Evolutionary conservation across 2,797 vertebrate species (phyloP), one percentile per base, ranked within the genome.

Genomic region (Urophycis tenuis): DNA sequence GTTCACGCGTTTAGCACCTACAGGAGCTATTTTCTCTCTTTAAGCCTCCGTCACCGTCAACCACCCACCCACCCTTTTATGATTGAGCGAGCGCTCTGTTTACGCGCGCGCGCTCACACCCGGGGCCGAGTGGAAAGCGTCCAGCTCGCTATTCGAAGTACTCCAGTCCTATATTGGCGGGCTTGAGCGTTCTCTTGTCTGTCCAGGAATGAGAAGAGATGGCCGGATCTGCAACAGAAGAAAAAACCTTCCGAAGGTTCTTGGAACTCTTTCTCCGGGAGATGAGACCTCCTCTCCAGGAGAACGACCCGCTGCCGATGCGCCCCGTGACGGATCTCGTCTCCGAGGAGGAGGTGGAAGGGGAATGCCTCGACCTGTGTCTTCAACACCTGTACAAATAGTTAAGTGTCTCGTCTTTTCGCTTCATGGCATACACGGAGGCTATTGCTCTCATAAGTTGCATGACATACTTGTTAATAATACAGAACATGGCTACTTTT

Each of bases 211-310:
- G 95, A 94, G 94, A 93, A 94, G 93, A 89, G 92, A 96, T 96
- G 95, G 94, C 95, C 85, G 92, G 94, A 89, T 93, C 92, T 93
- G 89, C 90, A 92, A 94, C 93, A 89, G 97, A 99, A 94, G 97
- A 99, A 94, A 96, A 96, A 94, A 95, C 91, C 93, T 99, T 96
- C 95, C 96, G 96, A 89, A 95, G 97, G 91, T 99, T 99, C 92
- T 89, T 99, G 92, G 96, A 99, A 94, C 95, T 97, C 75, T 97
- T 98, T 86, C 85, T 98, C 71, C 94, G 95, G 87, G 96, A 99
- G 94, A 97, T 99, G 94, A 95, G 94, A 35, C 94, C 93, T 84
- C 96, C 96, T 77, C 95, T 97, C 90, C 95, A 92, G 87, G 96
- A 96, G 78, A 95, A 92, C 87, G 95, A 95, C 86, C 95, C 95